phyloP scores from a whole-genome alignment of 1,140 invertebrate species.

The Bombus confusus region DNA sequence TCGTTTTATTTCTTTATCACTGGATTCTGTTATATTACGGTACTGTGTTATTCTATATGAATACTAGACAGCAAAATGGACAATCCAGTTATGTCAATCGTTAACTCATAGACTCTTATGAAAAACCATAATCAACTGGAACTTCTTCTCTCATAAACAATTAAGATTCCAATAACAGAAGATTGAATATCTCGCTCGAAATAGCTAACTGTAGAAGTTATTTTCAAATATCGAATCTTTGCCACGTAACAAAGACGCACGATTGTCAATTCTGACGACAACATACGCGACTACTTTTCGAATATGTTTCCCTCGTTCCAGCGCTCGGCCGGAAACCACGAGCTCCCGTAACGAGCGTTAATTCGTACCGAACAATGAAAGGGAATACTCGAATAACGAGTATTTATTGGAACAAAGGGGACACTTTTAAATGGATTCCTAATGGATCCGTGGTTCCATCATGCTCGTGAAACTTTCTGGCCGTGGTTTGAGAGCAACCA shows the following conservation, averaged over 20 bases:
- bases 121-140: not conserved
- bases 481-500: not conserved
- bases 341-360: slow-evolving; percentile 29
- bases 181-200: not conserved
- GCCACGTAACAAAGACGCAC: not conserved
- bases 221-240: not conserved
- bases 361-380: slow-evolving; percentile 31
- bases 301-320: not conserved
- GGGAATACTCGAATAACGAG: slow-evolving; percentile 25
- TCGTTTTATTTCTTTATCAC: too few relatives aligned
- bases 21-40: too few relatives aligned
- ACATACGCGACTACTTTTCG: not conserved
- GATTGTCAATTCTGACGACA: not conserved
- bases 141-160: not conserved
- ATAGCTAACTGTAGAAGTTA: not conserved
- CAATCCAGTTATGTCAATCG: not conserved
- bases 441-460: slow-evolving; percentile 17
- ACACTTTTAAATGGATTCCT: slow-evolving; percentile 31
- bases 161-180: not conserved
- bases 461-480: not conserved
- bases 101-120: not conserved
- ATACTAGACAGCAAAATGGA: not conserved
- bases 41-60: too few relatives aligned
- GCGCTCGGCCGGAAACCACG: not conserved
- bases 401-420: slow-evolving; percentile 30